Percentiles rank a stretch among this genome's conserved stretches.
These are phyloP conservation scores for Neria commutata DNA, from an alignment of 2,888 invertebrate species.

Conservation along the genomic window DNA sequence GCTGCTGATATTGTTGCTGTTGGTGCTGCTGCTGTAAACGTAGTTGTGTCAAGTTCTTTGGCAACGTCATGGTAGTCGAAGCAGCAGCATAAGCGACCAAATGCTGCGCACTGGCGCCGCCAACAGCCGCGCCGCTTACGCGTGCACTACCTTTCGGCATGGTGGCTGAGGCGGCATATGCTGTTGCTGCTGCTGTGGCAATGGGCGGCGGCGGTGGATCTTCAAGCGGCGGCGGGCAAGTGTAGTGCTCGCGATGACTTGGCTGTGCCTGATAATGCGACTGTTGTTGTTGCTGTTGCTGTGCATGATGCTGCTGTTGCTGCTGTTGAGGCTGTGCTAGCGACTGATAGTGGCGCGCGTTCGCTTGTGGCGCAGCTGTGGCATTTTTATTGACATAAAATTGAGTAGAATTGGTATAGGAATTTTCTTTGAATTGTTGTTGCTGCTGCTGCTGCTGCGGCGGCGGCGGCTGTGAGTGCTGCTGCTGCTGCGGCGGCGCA, in stretches of 20 bases:
- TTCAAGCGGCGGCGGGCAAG: slow-evolving; percentile 59
- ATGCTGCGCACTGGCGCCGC: slow-evolving; percentile 32
- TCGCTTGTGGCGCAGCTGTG: slow-evolving; percentile 49
- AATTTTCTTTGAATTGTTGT: slow-evolving; percentile 40
- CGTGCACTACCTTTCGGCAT: slow-evolving; percentile 50
- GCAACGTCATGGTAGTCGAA: slow-evolving; percentile 52
- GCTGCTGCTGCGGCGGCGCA: slow-evolving; percentile 35
- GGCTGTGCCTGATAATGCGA: slow-evolving; percentile 34
- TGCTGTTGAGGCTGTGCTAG: slow-evolving; percentile 29
- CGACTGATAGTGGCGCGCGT: slow-evolving; percentile 34
- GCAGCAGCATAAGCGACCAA: slow-evolving; percentile 47
- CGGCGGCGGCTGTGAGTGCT: slow-evolving; percentile 34
- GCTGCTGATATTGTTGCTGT: slow-evolving; percentile 31
- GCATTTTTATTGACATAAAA: slow-evolving; percentile 44
- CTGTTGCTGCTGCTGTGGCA: slow-evolving; percentile 29
- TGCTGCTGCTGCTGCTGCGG: slow-evolving; percentile 32
- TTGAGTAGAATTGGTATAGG: slow-evolving; percentile 52
- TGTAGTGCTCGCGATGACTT: slow-evolving; percentile 50
- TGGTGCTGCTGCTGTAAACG: slow-evolving; percentile 39
- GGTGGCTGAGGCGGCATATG: slow-evolving; percentile 45
- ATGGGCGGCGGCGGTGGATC: slow-evolving; percentile 60
- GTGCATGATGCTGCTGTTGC: slow-evolving; percentile 37
- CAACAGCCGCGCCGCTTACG: slow-evolving; percentile 26
- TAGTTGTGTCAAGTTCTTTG: slow-evolving; percentile 46
- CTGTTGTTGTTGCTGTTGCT: slow-evolving; percentile 34